Percentiles rank a stretch among this genome's conserved stretches.
Conservation (phyloP, 53 echinoderm and acorn worm genomes). For the Paracentrotus lividus region DNA sequence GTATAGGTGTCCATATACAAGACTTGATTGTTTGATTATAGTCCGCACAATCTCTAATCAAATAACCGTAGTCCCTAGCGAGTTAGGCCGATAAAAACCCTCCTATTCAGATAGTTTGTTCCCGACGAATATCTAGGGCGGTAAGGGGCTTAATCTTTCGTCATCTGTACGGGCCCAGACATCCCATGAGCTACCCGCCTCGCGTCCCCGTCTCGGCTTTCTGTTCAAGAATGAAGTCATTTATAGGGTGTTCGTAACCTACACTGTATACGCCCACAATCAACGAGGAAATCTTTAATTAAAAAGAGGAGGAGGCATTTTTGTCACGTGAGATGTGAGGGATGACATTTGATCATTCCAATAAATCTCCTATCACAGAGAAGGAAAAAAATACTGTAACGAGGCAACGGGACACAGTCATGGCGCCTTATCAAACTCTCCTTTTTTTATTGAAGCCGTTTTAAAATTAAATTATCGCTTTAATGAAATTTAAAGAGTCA, state of each 20-base stretch:
- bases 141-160: slow-evolving; percentile 29
- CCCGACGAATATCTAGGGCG: neutral
- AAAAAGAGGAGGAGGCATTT: neutral
- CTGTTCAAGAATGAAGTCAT: neutral
- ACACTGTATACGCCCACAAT: neutral
- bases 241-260: neutral
- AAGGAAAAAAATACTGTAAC: too few species aligned
- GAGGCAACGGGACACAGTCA: too few species aligned
- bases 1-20: slow-evolving; percentile 52
- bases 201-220: neutral
- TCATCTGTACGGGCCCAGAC: neutral
- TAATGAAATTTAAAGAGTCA: too few species aligned
- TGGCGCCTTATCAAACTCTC: too few species aligned
- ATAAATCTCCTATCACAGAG: neutral
- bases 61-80: slow-evolving; percentile 41
- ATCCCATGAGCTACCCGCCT: neutral
- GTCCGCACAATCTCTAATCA: slow-evolving; percentile 40
- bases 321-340: neutral
- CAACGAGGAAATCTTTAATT: neutral
- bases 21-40: slow-evolving; percentile 58
- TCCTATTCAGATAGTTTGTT: neutral
- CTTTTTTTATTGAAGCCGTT: too few species aligned
- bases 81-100: slow-evolving; percentile 16
- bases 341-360: neutral
- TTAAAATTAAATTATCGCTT: too few species aligned